phyloP scores from a whole-genome alignment of 2,113 vertebrate genomes.

The Maccullochella peelii region DNA sequence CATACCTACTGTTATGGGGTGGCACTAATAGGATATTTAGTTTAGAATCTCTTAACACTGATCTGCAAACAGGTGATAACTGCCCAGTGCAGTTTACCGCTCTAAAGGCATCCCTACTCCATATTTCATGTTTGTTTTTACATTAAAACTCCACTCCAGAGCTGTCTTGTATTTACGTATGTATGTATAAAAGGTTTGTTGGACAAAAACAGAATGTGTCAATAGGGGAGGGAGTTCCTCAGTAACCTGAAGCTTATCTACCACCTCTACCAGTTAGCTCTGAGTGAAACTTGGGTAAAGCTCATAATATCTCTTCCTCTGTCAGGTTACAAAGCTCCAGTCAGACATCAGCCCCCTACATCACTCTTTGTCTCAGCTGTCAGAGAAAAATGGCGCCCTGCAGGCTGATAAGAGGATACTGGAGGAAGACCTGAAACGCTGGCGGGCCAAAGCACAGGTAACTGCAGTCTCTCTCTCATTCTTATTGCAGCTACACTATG shows the following conservation, averaged over 20 bases:
- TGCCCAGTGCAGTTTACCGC: background rate
- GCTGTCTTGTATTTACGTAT: background rate
- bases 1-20: background rate
- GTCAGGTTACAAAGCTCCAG: slow-evolving; percentile 92
- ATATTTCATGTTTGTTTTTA: background rate
- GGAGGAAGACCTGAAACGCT: slow-evolving; percentile 95
- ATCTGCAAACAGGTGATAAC: background rate
- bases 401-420: slow-evolving; percentile 95
- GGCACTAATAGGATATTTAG: background rate
- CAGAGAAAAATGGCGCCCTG: slow-evolving; percentile 93
- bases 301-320: background rate
- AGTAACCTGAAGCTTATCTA: no score
- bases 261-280: no score
- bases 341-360: slow-evolving; percentile 93
- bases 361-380: slow-evolving; percentile 91
- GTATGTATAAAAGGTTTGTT: background rate
- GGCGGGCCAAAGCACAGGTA: slow-evolving; percentile 93
- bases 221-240: no score
- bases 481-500: no score
- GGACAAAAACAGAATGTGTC: background rate
- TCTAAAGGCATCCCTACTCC: background rate
- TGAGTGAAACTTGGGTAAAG: background rate
- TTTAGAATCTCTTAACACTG: background rate
- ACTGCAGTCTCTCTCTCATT: no score
- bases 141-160: background rate